Percentiles rank a stretch among this genome's conserved stretches.
Conservation (phyloP, 1,140 invertebrate species). For the Archivesica marissinica region DNA sequence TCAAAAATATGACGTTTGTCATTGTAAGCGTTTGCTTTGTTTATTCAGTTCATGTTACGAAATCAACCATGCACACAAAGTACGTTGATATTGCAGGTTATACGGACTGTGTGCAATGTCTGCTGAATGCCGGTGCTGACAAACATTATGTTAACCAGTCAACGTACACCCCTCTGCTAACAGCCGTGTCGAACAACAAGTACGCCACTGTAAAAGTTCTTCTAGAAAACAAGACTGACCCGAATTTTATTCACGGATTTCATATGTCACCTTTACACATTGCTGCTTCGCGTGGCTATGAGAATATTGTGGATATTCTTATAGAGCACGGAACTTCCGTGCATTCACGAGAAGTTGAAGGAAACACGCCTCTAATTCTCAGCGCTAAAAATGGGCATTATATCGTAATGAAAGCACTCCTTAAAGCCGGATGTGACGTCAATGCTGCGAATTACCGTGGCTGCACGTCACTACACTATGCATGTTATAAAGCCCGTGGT, state of each 20-base stretch:
- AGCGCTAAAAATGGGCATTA: conserved; percentile 63
- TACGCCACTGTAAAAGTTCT: conserved; percentile 25
- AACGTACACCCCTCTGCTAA: conserved; percentile 58
- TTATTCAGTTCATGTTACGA: background rate
- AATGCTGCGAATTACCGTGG: conserved; percentile 69
- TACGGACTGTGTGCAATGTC: conserved; percentile 70
- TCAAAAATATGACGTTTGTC: background rate
- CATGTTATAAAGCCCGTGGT: conserved; percentile 58
- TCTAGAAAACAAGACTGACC: conserved; percentile 12
- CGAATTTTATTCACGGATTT: background rate
- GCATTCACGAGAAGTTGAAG: conserved; percentile 86
- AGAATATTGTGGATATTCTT: conserved; percentile 92
- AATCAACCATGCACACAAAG: background rate
- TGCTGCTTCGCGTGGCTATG: conserved; percentile 92
- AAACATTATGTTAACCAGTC: conserved; percentile 70
- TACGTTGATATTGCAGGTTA: conserved; percentile 56
- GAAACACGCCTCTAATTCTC: conserved; percentile 71
- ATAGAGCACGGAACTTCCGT: conserved; percentile 95
- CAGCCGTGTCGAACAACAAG: conserved; percentile 40
- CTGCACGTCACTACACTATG: conserved; percentile 74
- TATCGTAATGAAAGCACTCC: conserved; percentile 63
- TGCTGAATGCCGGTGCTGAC: conserved; percentile 69
- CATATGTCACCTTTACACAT: conserved; percentile 71
- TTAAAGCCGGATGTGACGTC: conserved; percentile 64
- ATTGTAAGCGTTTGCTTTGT: background rate